phyloP scores from a whole-genome alignment of 2,888 invertebrate species.

The Eremobia ochroleuca region DNA sequence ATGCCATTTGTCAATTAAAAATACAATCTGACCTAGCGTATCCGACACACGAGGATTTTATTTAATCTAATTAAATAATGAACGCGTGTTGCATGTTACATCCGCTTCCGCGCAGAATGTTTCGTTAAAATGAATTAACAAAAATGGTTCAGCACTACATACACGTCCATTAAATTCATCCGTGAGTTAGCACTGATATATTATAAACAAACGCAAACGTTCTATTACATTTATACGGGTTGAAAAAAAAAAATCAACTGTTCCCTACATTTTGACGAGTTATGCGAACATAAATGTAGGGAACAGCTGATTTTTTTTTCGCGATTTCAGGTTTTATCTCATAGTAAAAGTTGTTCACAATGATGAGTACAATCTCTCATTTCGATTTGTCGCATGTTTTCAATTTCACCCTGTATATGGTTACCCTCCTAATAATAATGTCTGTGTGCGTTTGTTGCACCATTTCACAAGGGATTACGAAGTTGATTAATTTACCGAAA shows the following conservation, averaged over 20 bases:
- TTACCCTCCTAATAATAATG: background rate
- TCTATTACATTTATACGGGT: background rate
- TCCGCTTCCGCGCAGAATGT: slow-evolving; percentile 38
- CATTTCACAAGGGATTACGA: background rate
- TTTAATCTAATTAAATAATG: slow-evolving; percentile 56
- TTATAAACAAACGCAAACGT: slow-evolving; percentile 8
- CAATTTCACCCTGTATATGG: too few species aligned
- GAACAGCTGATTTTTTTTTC: too few species aligned
- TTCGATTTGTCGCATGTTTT: too few species aligned
- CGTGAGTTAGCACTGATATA: too few species aligned
- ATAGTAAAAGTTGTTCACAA: too few species aligned
- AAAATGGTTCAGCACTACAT: slow-evolving; percentile 2
- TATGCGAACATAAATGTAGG: too few species aligned
- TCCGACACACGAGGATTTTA: slow-evolving; percentile 41
- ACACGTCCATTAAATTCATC: too few species aligned
- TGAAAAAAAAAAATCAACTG: too few species aligned
- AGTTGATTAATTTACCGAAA: slow-evolving; percentile 14
- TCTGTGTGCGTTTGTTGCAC: background rate
- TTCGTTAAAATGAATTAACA: slow-evolving; percentile 23
- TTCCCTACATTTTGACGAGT: too few species aligned
- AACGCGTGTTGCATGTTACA: slow-evolving; percentile 30
- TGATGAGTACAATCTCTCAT: too few species aligned
- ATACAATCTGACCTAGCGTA: slow-evolving; percentile 56
- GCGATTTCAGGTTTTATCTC: too few species aligned
- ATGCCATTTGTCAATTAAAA: slow-evolving; percentile 60